These are phyloP conservation scores for Microcebus lehilahytsara DNA, from an alignment of 2,113 vertebrate species.

Conservation along the genomic window DNA sequence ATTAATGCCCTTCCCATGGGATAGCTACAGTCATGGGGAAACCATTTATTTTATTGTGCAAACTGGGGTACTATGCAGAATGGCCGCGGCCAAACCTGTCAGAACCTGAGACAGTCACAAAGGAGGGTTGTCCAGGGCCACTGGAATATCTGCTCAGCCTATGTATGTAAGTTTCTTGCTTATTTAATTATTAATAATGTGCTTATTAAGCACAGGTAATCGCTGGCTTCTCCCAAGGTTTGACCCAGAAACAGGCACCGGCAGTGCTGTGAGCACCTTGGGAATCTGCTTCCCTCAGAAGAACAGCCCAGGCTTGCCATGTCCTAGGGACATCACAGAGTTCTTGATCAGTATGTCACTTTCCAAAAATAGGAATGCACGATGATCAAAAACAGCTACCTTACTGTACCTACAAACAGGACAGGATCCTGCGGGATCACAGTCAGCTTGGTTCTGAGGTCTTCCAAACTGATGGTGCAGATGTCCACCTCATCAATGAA, in stretches of 20 bases:
- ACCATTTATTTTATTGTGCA: background rate
- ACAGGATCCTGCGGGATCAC: slow-evolving; percentile 90
- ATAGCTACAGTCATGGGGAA: background rate
- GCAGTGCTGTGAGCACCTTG: background rate
- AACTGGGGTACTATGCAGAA: background rate
- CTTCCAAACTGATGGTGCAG: slow-evolving; percentile 81
- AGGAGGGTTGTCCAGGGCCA: background rate
- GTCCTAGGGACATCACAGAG: background rate
- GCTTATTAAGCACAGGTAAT: background rate
- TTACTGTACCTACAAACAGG: slow-evolving; percentile 88
- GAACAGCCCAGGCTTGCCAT: background rate
- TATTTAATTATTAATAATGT: background rate
- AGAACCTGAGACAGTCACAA: background rate
- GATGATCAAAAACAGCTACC: slow-evolving; percentile 78
- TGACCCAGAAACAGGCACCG: background rate
- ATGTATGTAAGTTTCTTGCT: background rate
- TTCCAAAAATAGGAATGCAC: slow-evolving; percentile 1
- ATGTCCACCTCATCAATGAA: slow-evolving; percentile 85
- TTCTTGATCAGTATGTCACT: background rate
- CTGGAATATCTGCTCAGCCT: background rate
- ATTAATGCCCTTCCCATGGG: background rate
- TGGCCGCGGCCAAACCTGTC: background rate
- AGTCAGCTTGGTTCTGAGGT: slow-evolving; percentile 87
- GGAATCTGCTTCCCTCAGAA: background rate
- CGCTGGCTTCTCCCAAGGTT: background rate